Base-by-base conservation (phyloP, 2,113 vertebrate species). In the Varanus komodoensis region DNA sequence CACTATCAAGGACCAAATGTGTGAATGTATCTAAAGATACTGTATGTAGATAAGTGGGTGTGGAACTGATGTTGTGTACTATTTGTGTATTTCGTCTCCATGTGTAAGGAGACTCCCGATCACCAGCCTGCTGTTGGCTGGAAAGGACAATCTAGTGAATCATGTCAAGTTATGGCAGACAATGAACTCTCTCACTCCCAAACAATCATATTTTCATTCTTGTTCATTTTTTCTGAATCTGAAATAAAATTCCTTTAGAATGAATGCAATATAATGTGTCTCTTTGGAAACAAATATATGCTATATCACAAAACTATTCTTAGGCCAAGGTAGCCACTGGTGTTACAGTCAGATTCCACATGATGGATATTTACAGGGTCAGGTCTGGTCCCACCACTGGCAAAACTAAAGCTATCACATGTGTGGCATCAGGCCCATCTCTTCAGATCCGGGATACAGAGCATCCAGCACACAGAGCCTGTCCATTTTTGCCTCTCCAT, bases 211-310 rank as follows among this genome's bases (percentile, higher is more conserved):
- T 92, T 81, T 88, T 92, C 89, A 73, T 96, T 78, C 87, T 38
- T 94, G 67, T 93, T 61, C 88, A 52, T 92, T 92, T 91, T 44
- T 95, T 93, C 84, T 94, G 81, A 89, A 17, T 91, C 92, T 57
- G 54, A 95, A 96, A 96, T 96, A 96, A 95, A 96, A 94, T 34
- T 75, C 44, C 19, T 82, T 92, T 15, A 0, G 91, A 91, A 4
- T 73, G 88, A 92, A 87, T 32, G 64, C 32, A 92, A 80, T 92
- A 68, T 9, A 6, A 81, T 44, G 89, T 48, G 38, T 89, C 87
- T n/a, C 93, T 74, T 92, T 84, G 93, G 67, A 82, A 84, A 86
- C 88, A 82, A 44, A 23, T 44, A 87, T 44, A 52, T 15, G 29
- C 34, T 34, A 74, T 83, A 83, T 67, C 2, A 75, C 34, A 44